A percentile compares a stretch with the other conserved stretches of the same genome.
Evolutionary conservation across 1,140 invertebrate species (phyloP).

Genomic region (Heliconius congener): DNA sequence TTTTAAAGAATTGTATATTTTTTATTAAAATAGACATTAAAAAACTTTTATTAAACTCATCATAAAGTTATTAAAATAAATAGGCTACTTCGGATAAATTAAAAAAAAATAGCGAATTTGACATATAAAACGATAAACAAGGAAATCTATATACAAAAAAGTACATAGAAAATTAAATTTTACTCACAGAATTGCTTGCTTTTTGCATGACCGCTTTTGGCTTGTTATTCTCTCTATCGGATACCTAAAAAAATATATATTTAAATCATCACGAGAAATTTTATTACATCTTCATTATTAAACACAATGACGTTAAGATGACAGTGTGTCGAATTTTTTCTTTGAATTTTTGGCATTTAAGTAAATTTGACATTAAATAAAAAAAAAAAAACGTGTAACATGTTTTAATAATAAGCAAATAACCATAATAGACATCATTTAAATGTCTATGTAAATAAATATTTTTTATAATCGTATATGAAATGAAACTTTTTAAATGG

Average conservation of each 20-base stretch:
- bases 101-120: too few relatives aligned
- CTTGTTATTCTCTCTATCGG: constrained; percentile 51
- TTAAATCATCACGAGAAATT: constrained; percentile 20
- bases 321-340: not conserved
- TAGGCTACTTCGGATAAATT: too few relatives aligned
- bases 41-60: too few relatives aligned
- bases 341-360: not conserved
- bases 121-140: too few relatives aligned
- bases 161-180: not conserved
- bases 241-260: constrained; percentile 39
- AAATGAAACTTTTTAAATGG: too few relatives aligned
- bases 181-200: constrained; percentile 50
- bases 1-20: too few relatives aligned
- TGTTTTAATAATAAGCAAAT: not conserved
- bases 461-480: too few relatives aligned
- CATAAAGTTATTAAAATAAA: too few relatives aligned
- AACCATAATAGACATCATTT: too few relatives aligned
- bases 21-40: too few relatives aligned
- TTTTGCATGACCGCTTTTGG: constrained; percentile 60
- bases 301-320: not conserved
- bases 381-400: not conserved
- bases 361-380: not conserved
- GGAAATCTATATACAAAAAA: too few relatives aligned
- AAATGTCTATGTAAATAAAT: too few relatives aligned
- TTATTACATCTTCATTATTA: not conserved